phyloP scores from a whole-genome alignment of 2,113 vertebrate genomes.

The Bufo bufo region DNA sequence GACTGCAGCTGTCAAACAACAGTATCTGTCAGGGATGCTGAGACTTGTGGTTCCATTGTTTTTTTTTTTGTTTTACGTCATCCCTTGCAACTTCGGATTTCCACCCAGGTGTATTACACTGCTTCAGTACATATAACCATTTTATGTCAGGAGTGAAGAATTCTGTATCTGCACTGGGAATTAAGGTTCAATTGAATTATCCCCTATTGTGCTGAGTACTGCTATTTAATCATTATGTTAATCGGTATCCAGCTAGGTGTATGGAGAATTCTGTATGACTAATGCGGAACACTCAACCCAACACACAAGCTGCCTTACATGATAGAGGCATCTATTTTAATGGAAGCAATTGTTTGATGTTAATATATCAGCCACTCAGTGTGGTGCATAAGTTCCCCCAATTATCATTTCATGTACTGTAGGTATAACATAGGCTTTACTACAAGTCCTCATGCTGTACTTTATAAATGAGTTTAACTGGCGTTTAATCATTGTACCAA shows the following conservation, averaged over 20 bases:
- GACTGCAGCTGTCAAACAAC: neutral
- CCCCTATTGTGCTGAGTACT: neutral
- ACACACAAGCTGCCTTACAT: neutral
- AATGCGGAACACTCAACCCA: neutral
- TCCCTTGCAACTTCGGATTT: neutral
- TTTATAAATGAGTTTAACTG: no score
- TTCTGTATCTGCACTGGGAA: neutral
- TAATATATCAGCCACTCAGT: neutral
- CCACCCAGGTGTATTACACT: neutral
- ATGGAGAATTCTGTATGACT: neutral
- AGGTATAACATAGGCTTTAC: no score
- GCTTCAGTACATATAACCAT: neutral
- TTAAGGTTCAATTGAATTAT: neutral
- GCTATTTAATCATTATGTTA: constrained; percentile 11
- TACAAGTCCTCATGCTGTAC: no score
- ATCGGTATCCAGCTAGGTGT: neutral
- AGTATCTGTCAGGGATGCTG: neutral
- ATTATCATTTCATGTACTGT: no score
- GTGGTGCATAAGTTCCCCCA: no score
- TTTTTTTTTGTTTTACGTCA: neutral
- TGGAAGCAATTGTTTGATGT: neutral
- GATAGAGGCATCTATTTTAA: neutral
- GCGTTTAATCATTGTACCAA: no score
- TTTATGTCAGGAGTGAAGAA: neutral
- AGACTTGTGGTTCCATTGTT: neutral